A percentile compares a stretch with the other conserved stretches of the same genome.
Evolutionary conservation across 2,888 invertebrate genomes (phyloP).

Genomic region (Xestia sexstrigata): DNA sequence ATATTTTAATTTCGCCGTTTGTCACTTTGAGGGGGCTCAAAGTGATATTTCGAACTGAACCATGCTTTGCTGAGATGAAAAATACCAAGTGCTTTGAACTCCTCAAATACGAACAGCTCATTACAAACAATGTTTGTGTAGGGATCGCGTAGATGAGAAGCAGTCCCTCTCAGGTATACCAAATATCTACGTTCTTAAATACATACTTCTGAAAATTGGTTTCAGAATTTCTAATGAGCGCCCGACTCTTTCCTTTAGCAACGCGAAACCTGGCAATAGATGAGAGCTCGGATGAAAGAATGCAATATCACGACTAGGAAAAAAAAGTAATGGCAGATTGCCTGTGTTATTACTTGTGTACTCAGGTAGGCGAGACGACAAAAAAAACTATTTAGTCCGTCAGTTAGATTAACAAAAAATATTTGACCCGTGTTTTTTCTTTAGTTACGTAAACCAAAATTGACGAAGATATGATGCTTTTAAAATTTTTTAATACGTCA

Average conservation of each 20-base stretch:
- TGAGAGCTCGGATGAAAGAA: slow-evolving; percentile 33
- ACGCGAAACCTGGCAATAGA: background rate
- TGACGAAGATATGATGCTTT: too few species aligned
- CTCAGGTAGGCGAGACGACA: too few species aligned
- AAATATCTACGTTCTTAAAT: slow-evolving; percentile 33
- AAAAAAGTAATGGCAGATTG: slow-evolving; percentile 9
- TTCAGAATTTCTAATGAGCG: slow-evolving; percentile 48
- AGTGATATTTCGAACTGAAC: background rate
- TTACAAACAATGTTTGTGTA: slow-evolving; percentile 18
- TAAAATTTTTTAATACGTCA: too few species aligned
- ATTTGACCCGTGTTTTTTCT: too few species aligned
- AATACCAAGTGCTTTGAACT: background rate
- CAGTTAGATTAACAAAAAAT: too few species aligned
- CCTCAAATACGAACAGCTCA: background rate
- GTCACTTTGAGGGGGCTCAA: too few species aligned
- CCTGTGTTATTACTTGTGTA: too few species aligned
- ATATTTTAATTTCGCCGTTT: background rate
- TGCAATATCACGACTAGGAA: slow-evolving; percentile 33
- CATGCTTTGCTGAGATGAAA: background rate
- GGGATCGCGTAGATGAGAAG: slow-evolving; percentile 9
- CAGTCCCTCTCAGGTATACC: background rate
- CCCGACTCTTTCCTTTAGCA: slow-evolving; percentile 10
- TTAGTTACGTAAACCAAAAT: too few species aligned
- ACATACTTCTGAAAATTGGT: slow-evolving; percentile 43
- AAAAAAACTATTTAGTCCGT: too few species aligned